These are phyloP conservation scores for Leucoraja ocellata DNA, from an alignment of 2,797 vertebrate species.

Conservation along the genomic window DNA sequence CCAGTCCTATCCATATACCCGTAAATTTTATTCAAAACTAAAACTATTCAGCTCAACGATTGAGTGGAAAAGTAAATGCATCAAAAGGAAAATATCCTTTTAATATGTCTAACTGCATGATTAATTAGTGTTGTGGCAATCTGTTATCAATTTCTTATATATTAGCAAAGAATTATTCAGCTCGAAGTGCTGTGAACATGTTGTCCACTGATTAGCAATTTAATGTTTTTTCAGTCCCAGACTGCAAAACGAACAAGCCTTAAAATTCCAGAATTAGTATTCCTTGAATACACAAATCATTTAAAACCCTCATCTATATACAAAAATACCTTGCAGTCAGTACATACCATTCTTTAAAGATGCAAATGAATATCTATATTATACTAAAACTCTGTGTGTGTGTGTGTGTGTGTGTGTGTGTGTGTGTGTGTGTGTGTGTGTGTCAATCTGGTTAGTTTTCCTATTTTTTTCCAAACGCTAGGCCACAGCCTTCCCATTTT, in stretches of 20 bases:
- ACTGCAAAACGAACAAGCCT: neutral
- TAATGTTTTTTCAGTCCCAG: neutral
- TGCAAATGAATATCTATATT: neutral
- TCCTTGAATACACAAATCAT: neutral
- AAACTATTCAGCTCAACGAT: too few species aligned
- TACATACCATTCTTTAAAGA: neutral
- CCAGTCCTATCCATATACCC: too few species aligned
- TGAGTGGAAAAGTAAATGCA: neutral
- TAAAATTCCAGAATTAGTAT: neutral
- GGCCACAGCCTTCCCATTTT: too few species aligned
- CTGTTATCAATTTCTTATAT: neutral
- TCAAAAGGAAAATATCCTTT: constrained; percentile 50
- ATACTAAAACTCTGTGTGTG: too few species aligned
- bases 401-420: too few species aligned
- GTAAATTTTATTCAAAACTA: too few species aligned
- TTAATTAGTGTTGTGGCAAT: neutral
- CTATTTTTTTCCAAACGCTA: too few species aligned
- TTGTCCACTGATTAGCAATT: constrained; percentile 2
- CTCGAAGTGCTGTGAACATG: neutral
- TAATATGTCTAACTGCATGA: constrained; percentile 56
- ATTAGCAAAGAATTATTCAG: neutral
- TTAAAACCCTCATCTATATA: neutral
- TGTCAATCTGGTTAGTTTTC: too few species aligned
- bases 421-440: too few species aligned
- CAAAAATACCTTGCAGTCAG: neutral